Percentiles rank a stretch among this genome's conserved stretches.
Evolutionary conservation across 2,888 invertebrate genomes (phyloP).

Genomic region (Liodrosophila aerea): DNA sequence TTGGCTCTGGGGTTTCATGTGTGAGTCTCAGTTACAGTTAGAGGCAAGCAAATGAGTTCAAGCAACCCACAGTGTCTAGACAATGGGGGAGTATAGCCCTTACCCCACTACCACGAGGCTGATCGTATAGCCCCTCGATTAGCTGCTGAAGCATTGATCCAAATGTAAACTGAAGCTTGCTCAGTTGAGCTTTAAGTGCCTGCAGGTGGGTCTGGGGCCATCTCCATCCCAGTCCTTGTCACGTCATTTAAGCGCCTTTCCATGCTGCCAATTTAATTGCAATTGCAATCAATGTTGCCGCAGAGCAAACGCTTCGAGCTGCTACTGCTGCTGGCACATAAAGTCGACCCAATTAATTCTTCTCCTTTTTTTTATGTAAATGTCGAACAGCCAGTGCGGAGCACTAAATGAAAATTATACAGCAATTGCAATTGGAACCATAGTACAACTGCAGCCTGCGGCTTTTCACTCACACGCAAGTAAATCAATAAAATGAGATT

Average conservation of each 20-base stretch:
- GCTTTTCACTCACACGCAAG: slow-evolving; percentile 35
- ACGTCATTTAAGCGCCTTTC: slow-evolving; percentile 45
- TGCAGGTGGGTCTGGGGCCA: slow-evolving; percentile 19
- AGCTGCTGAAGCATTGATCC: slow-evolving; percentile 15
- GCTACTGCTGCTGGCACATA: too few relatives aligned
- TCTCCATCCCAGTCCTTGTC: slow-evolving; percentile 7
- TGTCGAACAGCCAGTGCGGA: slow-evolving; percentile 17
- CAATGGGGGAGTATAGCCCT: slow-evolving; percentile 18
- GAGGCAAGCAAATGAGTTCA: slow-evolving; percentile 36
- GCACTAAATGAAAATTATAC: slow-evolving; percentile 37
- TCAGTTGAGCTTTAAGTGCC: slow-evolving; percentile 1
- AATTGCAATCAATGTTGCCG: slow-evolving; percentile 50
- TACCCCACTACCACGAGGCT: slow-evolving; percentile 23
- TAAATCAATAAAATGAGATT: slow-evolving; percentile 31
- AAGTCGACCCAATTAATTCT: slow-evolving; percentile 48
- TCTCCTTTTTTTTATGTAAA: slow-evolving; percentile 16
- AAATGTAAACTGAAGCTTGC: slow-evolving; percentile 8
- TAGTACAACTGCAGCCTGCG: slow-evolving; percentile 7
- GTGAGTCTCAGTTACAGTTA: slow-evolving; percentile 13
- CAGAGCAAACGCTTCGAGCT: slow-evolving; percentile 2
- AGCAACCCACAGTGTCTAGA: slow-evolving; percentile 50
- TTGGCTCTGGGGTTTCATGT: neutral
- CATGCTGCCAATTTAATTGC: slow-evolving; percentile 55
- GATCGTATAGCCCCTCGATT: slow-evolving; percentile 36
- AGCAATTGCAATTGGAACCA: too few relatives aligned